Evolutionary conservation across 2,888 invertebrate genomes (phyloP).

Genomic region (Kuschelorhynchus macadamiae): DNA sequence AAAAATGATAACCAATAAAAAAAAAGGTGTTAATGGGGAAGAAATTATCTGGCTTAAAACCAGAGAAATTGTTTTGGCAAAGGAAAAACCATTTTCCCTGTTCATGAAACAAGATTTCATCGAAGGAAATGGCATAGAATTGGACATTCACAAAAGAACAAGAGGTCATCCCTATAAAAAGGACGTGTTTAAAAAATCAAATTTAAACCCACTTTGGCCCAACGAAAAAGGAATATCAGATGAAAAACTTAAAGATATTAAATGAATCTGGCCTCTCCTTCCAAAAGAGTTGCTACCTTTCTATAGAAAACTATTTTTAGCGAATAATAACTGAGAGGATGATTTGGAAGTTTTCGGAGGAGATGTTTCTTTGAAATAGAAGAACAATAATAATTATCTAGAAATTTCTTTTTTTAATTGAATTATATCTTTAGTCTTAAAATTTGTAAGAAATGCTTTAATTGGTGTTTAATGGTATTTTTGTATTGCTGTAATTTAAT

Average conservation of each 20-base stretch:
- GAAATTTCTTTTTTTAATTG: no score
- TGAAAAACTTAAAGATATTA: slow-evolving; percentile 1
- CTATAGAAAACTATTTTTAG: slow-evolving; percentile 20
- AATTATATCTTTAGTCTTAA: no score
- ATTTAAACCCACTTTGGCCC: slow-evolving; percentile 5
- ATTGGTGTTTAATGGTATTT: no score
- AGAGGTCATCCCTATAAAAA: slow-evolving; percentile 2
- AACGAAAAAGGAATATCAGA: not conserved
- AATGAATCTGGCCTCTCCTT: slow-evolving; percentile 13
- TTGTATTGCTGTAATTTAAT: no score
- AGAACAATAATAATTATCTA: no score
- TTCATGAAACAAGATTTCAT: slow-evolving; percentile 8
- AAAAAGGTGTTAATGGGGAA: slow-evolving; percentile 3
- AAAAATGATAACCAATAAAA: not conserved
- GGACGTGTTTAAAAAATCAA: not conserved
- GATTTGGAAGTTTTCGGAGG: no score
- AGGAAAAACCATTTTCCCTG: slow-evolving; percentile 10
- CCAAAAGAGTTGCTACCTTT: slow-evolving; percentile 18
- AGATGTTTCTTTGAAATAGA: no score
- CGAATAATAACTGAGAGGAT: no score
- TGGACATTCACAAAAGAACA: slow-evolving; percentile 2
- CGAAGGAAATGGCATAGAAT: not conserved
- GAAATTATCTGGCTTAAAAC: not conserved
- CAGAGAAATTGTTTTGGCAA: not conserved
- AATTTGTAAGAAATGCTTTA: no score